Percentiles rank a stretch among this genome's conserved stretches.
Evolutionary conservation across 1,140 invertebrate species (phyloP).

Genomic region (Solenopsis fugax): DNA sequence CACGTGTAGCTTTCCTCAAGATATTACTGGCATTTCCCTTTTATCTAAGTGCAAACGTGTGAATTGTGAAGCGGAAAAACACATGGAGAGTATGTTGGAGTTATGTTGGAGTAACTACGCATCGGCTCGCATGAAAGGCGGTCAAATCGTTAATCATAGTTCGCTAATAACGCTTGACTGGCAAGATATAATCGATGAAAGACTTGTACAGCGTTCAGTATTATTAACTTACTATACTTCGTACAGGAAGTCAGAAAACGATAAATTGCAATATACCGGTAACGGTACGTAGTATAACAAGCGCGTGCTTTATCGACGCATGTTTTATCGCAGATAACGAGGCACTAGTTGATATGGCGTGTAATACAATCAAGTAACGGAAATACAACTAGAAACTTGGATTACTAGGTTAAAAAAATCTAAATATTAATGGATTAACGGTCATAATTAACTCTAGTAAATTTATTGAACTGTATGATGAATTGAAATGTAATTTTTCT

Average conservation of each 20-base stretch:
- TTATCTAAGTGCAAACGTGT: neutral
- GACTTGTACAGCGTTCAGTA: neutral
- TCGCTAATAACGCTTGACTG: constrained; percentile 8
- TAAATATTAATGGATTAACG: neutral
- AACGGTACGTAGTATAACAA: constrained; percentile 2
- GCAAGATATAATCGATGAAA: constrained; percentile 32
- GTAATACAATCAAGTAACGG: neutral
- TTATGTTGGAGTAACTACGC: neutral
- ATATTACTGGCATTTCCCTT: neutral
- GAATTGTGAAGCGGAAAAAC: neutral
- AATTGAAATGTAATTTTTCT: neutral
- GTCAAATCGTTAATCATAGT: constrained; percentile 21
- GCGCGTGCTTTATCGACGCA: neutral
- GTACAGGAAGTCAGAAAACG: neutral
- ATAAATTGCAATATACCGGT: constrained; percentile 47
- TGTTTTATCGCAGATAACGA: constrained; percentile 46
- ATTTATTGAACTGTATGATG: neutral
- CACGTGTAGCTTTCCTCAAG: neutral
- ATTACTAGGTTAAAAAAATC: neutral
- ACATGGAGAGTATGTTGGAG: neutral
- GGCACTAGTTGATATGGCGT: constrained; percentile 19
- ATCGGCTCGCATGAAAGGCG: neutral
- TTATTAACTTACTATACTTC: constrained; percentile 45
- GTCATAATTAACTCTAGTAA: neutral
- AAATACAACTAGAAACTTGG: neutral